Evolutionary conservation across 2,113 vertebrate genomes (phyloP).

Genomic region (Mungos mungo): DNA sequence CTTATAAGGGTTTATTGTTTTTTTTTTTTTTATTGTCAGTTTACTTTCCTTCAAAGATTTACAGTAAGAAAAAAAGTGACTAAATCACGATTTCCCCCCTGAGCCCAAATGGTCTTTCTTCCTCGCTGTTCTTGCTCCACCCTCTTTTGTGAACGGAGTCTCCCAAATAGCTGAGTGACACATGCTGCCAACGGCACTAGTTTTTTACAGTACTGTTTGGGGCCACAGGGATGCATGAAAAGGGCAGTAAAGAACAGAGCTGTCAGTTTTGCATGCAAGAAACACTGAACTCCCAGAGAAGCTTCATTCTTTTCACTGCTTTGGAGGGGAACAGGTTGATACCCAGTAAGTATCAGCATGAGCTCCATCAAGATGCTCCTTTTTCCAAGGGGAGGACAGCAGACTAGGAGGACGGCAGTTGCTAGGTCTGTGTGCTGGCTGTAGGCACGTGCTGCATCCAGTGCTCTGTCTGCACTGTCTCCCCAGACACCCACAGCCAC

Average conservation of each 20-base stretch:
- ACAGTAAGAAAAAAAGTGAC: background rate
- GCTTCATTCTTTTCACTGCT: background rate
- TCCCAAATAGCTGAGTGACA: background rate
- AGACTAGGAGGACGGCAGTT: background rate
- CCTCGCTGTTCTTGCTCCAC: background rate
- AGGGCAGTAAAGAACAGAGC: background rate
- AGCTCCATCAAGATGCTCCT: background rate
- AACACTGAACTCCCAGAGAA: background rate
- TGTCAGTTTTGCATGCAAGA: background rate
- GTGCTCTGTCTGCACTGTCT: too few species aligned
- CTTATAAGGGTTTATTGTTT: background rate
- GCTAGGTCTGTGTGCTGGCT: fast-evolving
- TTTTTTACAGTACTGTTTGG: background rate
- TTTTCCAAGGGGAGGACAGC: background rate
- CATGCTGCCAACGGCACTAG: background rate
- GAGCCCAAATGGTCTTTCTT: background rate
- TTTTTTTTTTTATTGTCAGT: background rate
- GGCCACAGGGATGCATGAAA: background rate
- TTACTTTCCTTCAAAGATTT: background rate
- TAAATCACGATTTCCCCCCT: background rate
- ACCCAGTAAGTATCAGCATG: background rate
- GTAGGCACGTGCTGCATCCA: background rate
- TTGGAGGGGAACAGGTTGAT: background rate
- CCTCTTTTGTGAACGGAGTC: background rate
- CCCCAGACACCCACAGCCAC: background rate